Conservation (phyloP, 2,888 invertebrate species). For the Odontocolon sp. region DNA sequence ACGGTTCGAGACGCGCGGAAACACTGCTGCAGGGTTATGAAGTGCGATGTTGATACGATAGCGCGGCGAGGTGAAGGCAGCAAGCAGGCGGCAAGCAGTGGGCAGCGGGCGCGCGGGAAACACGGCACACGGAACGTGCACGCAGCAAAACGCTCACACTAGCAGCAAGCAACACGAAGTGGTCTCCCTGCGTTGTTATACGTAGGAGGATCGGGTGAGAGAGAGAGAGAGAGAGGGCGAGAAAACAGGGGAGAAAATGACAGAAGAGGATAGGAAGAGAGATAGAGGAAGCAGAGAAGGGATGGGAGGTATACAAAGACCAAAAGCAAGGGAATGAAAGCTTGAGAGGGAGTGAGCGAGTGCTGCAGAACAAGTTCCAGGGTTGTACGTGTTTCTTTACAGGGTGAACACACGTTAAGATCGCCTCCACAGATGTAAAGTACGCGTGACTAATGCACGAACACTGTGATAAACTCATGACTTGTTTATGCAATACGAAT, state of each 20-base stretch:
- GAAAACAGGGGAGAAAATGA: slow-evolving; percentile 18
- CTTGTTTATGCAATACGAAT: no score
- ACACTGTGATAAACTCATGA: background rate
- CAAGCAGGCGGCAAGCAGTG: slow-evolving; percentile 66
- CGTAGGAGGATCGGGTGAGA: slow-evolving; percentile 37
- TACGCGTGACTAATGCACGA: slow-evolving; percentile 8
- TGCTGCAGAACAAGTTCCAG: slow-evolving; percentile 5
- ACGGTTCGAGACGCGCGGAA: slow-evolving; percentile 75
- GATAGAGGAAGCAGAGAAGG: slow-evolving; percentile 13
- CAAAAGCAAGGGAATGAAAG: slow-evolving; percentile 8
- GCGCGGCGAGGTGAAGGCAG: slow-evolving; percentile 68
- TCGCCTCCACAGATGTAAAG: background rate
- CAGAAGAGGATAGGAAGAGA: slow-evolving; percentile 21
- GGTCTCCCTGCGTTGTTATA: slow-evolving; percentile 48
- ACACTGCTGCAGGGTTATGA: slow-evolving; percentile 76
- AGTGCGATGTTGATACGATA: slow-evolving; percentile 78
- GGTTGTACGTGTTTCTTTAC: slow-evolving; percentile 15
- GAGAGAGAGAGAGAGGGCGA: slow-evolving; percentile 15
- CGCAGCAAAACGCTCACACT: no score
- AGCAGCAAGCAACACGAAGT: slow-evolving; percentile 37
- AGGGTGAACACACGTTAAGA: slow-evolving; percentile 20
- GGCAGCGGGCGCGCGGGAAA: slow-evolving; percentile 61
- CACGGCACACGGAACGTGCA: slow-evolving; percentile 41
- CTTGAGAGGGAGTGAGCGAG: background rate
- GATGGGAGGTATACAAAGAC: slow-evolving; percentile 17